Evolutionary conservation across 2,797 vertebrate species (phyloP).

Genomic region (Spinus olivaceus): DNA sequence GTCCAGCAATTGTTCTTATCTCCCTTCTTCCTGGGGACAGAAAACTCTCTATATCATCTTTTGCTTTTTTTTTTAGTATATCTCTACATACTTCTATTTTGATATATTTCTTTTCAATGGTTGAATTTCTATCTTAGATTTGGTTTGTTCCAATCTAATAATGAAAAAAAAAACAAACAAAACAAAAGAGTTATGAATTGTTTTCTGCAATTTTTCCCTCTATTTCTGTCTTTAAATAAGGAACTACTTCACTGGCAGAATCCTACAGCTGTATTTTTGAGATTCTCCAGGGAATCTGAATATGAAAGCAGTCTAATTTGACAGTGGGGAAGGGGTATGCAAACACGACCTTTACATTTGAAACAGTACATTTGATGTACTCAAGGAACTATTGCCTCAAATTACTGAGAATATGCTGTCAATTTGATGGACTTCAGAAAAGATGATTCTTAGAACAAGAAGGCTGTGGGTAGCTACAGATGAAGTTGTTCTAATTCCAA

Average conservation of each 20-base stretch:
- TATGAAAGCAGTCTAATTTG: neutral
- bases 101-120: slow-evolving; percentile 77
- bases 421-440: neutral
- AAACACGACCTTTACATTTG: neutral
- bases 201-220: slow-evolving; percentile 75
- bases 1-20: slow-evolving; percentile 47
- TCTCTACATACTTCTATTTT: slow-evolving; percentile 77
- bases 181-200: slow-evolving; percentile 76
- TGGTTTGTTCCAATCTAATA: slow-evolving; percentile 75
- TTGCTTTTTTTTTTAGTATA: slow-evolving; percentile 72
- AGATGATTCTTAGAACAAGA: neutral
- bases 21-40: slow-evolving; percentile 72
- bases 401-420: neutral
- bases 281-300: neutral
- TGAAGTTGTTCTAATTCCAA: slow-evolving; percentile 87
- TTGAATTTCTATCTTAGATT: slow-evolving; percentile 77
- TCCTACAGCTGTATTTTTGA: slow-evolving; percentile 63
- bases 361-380: neutral
- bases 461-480: slow-evolving; percentile 75
- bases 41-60: slow-evolving; percentile 41
- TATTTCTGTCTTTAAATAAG: slow-evolving; percentile 78
- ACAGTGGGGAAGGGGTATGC: neutral
- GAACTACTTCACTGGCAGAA: slow-evolving; percentile 86
- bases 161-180: slow-evolving; percentile 58
- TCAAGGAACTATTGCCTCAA: neutral